Base-by-base conservation (phyloP, 2,888 invertebrate genomes). In the Liposcelis brunnea region DNA sequence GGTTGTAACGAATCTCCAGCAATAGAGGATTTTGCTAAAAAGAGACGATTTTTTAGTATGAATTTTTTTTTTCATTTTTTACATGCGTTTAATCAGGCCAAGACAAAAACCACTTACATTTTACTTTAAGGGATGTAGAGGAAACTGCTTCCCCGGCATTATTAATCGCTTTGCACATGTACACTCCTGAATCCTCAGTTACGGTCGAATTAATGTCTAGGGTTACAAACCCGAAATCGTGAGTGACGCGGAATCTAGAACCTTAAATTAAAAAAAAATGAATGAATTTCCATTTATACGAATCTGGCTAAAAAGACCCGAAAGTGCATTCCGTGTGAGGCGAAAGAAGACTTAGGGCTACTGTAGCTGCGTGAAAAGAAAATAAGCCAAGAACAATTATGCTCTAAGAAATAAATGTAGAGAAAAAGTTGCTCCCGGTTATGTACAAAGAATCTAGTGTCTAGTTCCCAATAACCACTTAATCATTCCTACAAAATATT, bases 221-320 rank as follows among this genome's bases (percentile, higher is more conserved):
- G 0, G 91, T 90, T 6, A 94, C 87, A 58, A 86, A 89, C 19
- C 93, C 94, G 59, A 94, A 94, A 60, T 94, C 93, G 55, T 91
- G 83, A 37, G 81, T 86, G 2, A 85, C 86, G 55, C 87, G 85
- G 70, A 91, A 82, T 52, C 93, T 74, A 44, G 90, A 87, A 56
- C 80, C 79, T 75, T 54, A 47, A 52, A 52, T 48, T 19, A 44
- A 31, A 19, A 48, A 14, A 32, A 43, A 38, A 42, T 38, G 7
- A 31, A 35, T 35, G 16, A 12, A 26, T 26, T 26, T 11, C 1
- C n/a, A 38, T n/a, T 31, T 2, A 38, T 12, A 34, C 26, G 37
- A 44, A 12, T 33, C 36, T 19, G 19, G 11, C n/a, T 5, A 16
- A 5, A 5, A 14, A 40, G 19, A 5, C 8, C 5, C 7, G 19